A percentile compares a stretch with the other conserved stretches of the same genome.
These are phyloP conservation scores for Sycophila texana DNA, from an alignment of 2,888 invertebrate species.

Conservation along the genomic window DNA sequence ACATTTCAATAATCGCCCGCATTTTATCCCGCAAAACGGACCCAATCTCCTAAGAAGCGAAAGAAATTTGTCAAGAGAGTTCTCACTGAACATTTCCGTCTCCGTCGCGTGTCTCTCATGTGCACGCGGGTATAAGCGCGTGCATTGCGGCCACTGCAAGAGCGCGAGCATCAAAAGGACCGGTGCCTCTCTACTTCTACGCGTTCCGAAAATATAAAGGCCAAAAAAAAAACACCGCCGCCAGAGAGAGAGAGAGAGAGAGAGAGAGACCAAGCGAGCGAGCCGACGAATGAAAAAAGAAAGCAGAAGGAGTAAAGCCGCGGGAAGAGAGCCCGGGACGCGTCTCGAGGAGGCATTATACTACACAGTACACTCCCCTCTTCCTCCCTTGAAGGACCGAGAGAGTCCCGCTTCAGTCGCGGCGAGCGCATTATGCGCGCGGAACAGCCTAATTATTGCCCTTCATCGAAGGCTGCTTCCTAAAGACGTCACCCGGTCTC, in stretches of 20 bases:
- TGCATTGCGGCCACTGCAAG: too few species aligned
- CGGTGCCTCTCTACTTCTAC: neutral
- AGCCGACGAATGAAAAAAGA: neutral
- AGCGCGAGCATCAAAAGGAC: conserved; percentile 16
- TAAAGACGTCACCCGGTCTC: conserved; percentile 22
- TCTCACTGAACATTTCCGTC: too few species aligned
- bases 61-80: too few species aligned
- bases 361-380: neutral
- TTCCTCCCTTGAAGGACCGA: neutral
- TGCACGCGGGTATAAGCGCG: too few species aligned
- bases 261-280: neutral
- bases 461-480: conserved; percentile 13
- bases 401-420: neutral
- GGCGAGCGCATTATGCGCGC: neutral
- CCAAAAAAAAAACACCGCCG: neutral
- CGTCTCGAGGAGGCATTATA: neutral
- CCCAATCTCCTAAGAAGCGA: too few species aligned
- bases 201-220: conserved; percentile 36
- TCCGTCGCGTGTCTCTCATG: conserved; percentile 36
- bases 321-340: neutral
- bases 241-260: too few species aligned
- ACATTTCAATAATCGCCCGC: too few species aligned
- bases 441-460: conserved; percentile 22
- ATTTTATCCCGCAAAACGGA: too few species aligned
- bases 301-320: conserved; percentile 16